These are phyloP conservation scores for Fistularia tabacaria DNA, from an alignment of 2,797 vertebrate species.

Conservation along the genomic window DNA sequence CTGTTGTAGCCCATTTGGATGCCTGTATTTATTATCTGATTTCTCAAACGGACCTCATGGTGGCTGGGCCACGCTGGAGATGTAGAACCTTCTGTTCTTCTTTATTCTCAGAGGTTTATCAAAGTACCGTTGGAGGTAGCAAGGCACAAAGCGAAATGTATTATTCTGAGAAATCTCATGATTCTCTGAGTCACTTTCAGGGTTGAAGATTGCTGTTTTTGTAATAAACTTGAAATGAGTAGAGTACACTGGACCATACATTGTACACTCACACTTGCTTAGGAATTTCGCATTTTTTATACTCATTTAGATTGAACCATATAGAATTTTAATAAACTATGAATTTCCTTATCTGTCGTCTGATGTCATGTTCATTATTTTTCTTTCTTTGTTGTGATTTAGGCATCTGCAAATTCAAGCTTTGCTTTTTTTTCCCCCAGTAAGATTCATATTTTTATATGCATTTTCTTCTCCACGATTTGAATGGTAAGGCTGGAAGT, in stretches of 20 bases:
- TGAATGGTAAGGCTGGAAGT: slow-evolving; percentile 20
- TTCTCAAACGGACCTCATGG: slow-evolving; percentile 64
- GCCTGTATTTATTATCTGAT: slow-evolving; percentile 78
- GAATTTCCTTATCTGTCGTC: slow-evolving; percentile 55
- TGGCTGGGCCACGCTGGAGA: slow-evolving; percentile 76
- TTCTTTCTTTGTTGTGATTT: not conserved
- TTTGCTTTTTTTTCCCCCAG: slow-evolving; percentile 12
- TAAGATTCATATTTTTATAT: slow-evolving; percentile 24
- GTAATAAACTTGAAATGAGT: slow-evolving; percentile 76
- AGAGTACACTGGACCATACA: slow-evolving; percentile 73
- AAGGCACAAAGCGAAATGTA: slow-evolving; percentile 40
- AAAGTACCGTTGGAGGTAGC: slow-evolving; percentile 50
- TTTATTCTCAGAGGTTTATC: slow-evolving; percentile 67
- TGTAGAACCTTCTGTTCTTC: slow-evolving; percentile 52
- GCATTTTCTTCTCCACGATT: slow-evolving; percentile 11
- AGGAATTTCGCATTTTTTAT: slow-evolving; percentile 56
- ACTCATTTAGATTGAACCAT: slow-evolving; percentile 55
- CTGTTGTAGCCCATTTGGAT: slow-evolving; percentile 62
- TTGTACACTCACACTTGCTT: slow-evolving; percentile 65
- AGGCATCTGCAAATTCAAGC: slow-evolving; percentile 18
- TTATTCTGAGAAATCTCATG: slow-evolving; percentile 54
- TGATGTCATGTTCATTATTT: slow-evolving; percentile 7
- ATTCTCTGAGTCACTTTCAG: slow-evolving; percentile 62
- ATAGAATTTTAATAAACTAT: slow-evolving; percentile 69
- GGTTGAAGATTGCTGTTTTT: slow-evolving; percentile 65